Evolutionary conservation across 2,888 invertebrate species (phyloP).

Genomic region (Heterodera filipjevi): DNA sequence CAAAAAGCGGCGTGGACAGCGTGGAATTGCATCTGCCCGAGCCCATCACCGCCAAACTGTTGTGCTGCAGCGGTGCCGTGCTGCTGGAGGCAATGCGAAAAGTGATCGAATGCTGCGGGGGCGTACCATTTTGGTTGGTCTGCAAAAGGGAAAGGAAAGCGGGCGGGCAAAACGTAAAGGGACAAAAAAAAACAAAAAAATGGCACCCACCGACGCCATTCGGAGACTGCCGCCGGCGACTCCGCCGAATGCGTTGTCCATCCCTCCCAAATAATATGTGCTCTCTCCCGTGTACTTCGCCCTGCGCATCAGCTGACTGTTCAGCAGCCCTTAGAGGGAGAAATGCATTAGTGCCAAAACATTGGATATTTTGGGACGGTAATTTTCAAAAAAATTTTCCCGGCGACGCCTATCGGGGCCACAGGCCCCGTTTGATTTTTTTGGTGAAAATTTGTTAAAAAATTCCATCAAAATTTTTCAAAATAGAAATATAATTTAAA

Average conservation of each 20-base stretch:
- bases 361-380: too few species aligned
- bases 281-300: slow-evolving; percentile 39
- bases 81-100: slow-evolving; percentile 8
- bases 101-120: slow-evolving; percentile 17
- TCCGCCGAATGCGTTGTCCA: slow-evolving; percentile 19
- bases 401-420: too few species aligned
- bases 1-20: slow-evolving; percentile 8
- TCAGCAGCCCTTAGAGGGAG: slow-evolving; percentile 38
- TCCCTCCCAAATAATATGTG: slow-evolving; percentile 19
- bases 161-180: too few species aligned
- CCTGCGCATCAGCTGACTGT: slow-evolving; percentile 47
- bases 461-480: too few species aligned
- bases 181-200: neutral
- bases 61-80: slow-evolving; percentile 2
- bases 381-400: too few species aligned
- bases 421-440: slow-evolving; percentile 23
- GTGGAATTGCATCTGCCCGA: slow-evolving; percentile 25
- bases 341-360: too few species aligned
- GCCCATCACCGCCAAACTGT: slow-evolving; percentile 7
- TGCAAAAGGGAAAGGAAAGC: too few species aligned
- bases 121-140: slow-evolving; percentile 24
- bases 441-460: too few species aligned
- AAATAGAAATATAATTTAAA: too few species aligned
- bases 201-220: neutral
- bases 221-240: slow-evolving; percentile 8